Conservation (phyloP, 2,113 vertebrate genomes). For the Sturnira hondurensis region DNA sequence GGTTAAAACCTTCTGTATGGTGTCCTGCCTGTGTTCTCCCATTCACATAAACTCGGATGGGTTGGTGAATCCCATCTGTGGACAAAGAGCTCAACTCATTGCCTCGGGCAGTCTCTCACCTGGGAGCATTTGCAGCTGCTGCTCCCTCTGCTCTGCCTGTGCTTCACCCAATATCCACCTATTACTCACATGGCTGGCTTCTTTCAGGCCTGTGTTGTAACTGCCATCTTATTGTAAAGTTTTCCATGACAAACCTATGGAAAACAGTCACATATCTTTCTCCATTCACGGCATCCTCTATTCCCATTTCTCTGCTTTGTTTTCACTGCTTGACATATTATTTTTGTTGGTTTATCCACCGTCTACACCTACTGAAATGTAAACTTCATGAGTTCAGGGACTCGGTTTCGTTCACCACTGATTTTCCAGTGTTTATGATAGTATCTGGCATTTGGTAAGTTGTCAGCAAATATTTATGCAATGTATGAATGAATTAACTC, state of each 20-base stretch:
- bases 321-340: background rate
- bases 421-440: background rate
- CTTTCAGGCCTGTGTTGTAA: background rate
- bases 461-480: background rate
- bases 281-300: background rate
- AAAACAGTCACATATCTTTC: background rate
- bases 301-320: background rate
- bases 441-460: background rate
- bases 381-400: background rate
- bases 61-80: background rate
- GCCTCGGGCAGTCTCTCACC: background rate
- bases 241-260: background rate
- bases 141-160: no score
- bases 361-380: background rate
- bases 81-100: background rate
- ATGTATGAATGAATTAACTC: background rate
- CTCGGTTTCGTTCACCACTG: background rate
- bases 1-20: background rate
- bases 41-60: background rate
- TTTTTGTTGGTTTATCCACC: background rate
- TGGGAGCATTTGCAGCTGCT: background rate
- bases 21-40: background rate
- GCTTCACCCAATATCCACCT: background rate
- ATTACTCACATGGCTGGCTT: background rate
- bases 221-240: background rate